A percentile compares a stretch with the other conserved stretches of the same genome.
Evolutionary conservation across 2,888 invertebrate species (phyloP).

Genomic region (Perizoma flavofasciatum): DNA sequence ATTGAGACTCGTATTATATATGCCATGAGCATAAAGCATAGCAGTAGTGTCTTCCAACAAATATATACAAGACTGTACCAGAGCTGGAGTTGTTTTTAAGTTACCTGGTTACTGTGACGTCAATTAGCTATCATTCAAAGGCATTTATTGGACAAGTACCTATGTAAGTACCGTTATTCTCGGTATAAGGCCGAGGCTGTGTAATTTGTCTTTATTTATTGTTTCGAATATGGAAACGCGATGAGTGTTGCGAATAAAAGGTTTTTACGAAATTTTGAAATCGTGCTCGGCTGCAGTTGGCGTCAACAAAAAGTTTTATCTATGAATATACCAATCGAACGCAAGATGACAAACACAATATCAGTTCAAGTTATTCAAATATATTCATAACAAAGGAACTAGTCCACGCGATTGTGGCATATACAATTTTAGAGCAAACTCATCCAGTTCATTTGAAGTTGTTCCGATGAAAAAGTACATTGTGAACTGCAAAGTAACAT

Average conservation of each 20-base stretch:
- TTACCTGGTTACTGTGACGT: constrained; percentile 24
- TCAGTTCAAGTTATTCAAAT: constrained; percentile 29
- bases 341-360: constrained; percentile 9
- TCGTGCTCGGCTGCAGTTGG: no score
- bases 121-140: constrained; percentile 26
- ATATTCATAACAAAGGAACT: constrained; percentile 36
- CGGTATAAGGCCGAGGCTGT: not conserved
- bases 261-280: no score
- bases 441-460: constrained; percentile 31
- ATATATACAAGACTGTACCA: constrained; percentile 16
- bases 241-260: not conserved
- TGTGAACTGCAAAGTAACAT: constrained; percentile 32
- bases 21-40: constrained; percentile 37
- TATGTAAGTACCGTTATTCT: constrained; percentile 15
- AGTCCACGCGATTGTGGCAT: constrained; percentile 25
- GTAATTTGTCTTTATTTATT: constrained; percentile 8
- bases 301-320: not conserved
- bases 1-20: constrained; percentile 10
- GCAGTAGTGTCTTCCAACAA: constrained; percentile 33
- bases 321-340: constrained; percentile 7
- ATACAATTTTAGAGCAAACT: constrained; percentile 30
- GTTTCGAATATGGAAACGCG: not conserved
- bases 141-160: constrained; percentile 20
- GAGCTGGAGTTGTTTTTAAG: constrained; percentile 18
- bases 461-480: constrained; percentile 38